Percentiles rank a stretch among this genome's conserved stretches.
Conservation (phyloP, 2,113 vertebrate species). For the Nerophis lumbriciformis region DNA sequence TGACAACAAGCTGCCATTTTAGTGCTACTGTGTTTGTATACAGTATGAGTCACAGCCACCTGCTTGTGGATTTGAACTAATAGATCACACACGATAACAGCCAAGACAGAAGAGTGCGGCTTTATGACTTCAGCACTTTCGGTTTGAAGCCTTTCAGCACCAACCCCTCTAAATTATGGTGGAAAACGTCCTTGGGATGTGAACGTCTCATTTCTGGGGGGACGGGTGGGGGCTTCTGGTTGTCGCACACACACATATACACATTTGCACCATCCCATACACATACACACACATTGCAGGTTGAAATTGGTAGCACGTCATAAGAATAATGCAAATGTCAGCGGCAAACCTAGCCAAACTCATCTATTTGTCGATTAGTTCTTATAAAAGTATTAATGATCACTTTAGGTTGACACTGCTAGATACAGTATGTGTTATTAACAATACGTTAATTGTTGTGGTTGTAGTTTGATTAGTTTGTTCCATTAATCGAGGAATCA, state of each 20-base stretch:
- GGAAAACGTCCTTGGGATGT: constrained; percentile 71
- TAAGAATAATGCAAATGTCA: constrained; percentile 68
- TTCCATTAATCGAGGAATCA: too few species aligned
- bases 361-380: background rate
- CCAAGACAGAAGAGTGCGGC: constrained; percentile 60
- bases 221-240: constrained; percentile 4
- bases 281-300: constrained; percentile 49
- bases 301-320: constrained; percentile 58
- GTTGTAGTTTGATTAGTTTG: too few species aligned
- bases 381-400: too few species aligned
- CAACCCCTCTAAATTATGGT: constrained; percentile 70
- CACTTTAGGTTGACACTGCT: too few species aligned
- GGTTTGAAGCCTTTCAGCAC: constrained; percentile 66
- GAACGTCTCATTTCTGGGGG: constrained; percentile 68
- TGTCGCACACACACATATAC: constrained; percentile 16
- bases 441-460: too few species aligned
- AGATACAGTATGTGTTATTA: too few species aligned
- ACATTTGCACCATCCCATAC: background rate
- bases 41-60: constrained; percentile 47
- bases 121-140: constrained; percentile 69
- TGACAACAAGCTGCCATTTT: constrained; percentile 17
- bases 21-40: constrained; percentile 31
- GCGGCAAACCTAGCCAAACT: constrained; percentile 58
- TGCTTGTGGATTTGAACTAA: constrained; percentile 56
- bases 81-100: constrained; percentile 64